Conservation (phyloP, 2,888 invertebrate genomes). For the Andrena minutula region DNA sequence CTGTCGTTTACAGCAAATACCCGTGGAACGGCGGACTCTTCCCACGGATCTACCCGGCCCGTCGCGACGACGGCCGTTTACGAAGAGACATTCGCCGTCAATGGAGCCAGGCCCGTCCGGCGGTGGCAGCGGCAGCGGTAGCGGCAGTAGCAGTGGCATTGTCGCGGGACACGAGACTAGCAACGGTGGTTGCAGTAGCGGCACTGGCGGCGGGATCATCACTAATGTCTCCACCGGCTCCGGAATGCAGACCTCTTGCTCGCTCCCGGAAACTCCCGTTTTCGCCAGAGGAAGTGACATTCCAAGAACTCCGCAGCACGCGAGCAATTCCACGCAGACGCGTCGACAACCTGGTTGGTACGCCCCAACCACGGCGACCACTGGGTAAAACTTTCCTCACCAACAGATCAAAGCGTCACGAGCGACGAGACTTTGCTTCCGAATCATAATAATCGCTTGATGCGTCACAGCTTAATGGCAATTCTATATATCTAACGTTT, state of each 20-base stretch:
- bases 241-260: slow-evolving; percentile 92
- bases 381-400: slow-evolving; percentile 77
- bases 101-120: slow-evolving; percentile 93
- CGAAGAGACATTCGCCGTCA: slow-evolving; percentile 87
- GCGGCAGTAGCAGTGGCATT: slow-evolving; percentile 90
- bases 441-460: no score
- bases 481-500: no score
- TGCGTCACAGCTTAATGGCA: no score
- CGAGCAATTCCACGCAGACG: slow-evolving; percentile 83
- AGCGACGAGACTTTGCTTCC: no score
- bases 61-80: slow-evolving; percentile 84
- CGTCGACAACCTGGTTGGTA: slow-evolving; percentile 84
- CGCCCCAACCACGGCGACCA: slow-evolving; percentile 82
- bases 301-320: slow-evolving; percentile 91
- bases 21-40: slow-evolving; percentile 89
- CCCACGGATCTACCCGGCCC: slow-evolving; percentile 89
- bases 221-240: slow-evolving; percentile 86
- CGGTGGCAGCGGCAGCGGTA: slow-evolving; percentile 93
- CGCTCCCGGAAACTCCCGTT: slow-evolving; percentile 95
- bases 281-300: slow-evolving; percentile 94
- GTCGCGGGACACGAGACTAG: slow-evolving; percentile 83
- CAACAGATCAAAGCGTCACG: background rate
- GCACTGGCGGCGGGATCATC: slow-evolving; percentile 92
- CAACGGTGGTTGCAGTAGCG: slow-evolving; percentile 92
- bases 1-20: slow-evolving; percentile 77